Percentiles rank a stretch among this genome's conserved stretches.
phyloP scores from a whole-genome alignment of 2,113 vertebrate species.

The Actinemys pallida region DNA sequence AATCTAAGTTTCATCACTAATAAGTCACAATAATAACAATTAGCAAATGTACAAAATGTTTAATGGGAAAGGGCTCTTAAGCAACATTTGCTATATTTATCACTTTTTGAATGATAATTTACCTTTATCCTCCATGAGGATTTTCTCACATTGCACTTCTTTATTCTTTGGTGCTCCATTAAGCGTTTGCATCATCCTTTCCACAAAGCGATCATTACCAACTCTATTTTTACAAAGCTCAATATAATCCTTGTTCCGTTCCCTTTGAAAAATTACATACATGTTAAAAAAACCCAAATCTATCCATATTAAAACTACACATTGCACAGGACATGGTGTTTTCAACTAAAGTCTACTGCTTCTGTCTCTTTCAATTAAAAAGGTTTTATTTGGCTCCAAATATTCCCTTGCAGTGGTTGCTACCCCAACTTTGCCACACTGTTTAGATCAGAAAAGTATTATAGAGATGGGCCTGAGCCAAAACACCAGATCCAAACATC shows the following conservation, averaged over 20 bases:
- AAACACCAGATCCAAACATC: neutral
- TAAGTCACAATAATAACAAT: neutral
- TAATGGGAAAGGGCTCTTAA: neutral
- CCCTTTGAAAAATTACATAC: conserved; percentile 71
- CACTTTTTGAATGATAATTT: neutral
- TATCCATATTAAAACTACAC: neutral
- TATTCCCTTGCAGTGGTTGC: neutral
- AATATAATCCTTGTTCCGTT: conserved; percentile 79
- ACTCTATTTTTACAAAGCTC: conserved; percentile 80
- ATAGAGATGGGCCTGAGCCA: neutral
- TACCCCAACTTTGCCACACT: neutral
- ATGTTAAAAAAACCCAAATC: neutral
- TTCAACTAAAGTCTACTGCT: neutral
- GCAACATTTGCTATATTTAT: neutral
- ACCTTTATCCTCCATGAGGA: conserved; percentile 85
- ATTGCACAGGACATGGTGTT: neutral
- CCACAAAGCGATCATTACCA: conserved; percentile 83
- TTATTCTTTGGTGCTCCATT: conserved; percentile 85
- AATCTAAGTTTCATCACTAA: neutral
- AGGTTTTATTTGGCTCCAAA: neutral
- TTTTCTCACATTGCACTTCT: conserved; percentile 83
- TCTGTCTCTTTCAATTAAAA: fast-evolving
- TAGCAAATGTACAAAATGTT: neutral
- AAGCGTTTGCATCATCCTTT: conserved; percentile 88
- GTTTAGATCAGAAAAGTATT: neutral